phyloP scores from a whole-genome alignment of 1,140 invertebrate genomes.

The Aporrectodea caliginosa region DNA sequence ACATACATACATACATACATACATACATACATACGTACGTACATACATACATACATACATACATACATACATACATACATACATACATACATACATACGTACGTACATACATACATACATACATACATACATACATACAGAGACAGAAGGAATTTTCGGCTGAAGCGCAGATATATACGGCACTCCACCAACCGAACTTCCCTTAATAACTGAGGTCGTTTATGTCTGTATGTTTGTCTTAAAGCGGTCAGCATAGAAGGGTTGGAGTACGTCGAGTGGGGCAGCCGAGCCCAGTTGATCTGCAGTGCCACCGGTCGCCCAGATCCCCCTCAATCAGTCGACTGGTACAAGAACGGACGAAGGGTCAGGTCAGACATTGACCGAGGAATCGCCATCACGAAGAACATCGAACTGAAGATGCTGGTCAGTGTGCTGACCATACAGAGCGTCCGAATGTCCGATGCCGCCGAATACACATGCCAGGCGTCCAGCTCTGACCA shows the following conservation, averaged over 20 bases:
- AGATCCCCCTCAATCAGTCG: conserved; percentile 43
- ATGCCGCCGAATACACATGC: conserved; percentile 45
- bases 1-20: no score
- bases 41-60: no score
- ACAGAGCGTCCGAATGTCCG: conserved; percentile 36
- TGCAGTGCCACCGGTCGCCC: conserved; percentile 43
- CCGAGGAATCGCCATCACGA: conserved; percentile 39
- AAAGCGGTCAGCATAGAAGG: conserved; percentile 43
- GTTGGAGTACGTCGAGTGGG: conserved; percentile 41
- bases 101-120: no score
- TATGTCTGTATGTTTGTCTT: no score
- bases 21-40: no score
- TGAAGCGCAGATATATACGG: no score
- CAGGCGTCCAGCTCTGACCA: conserved; percentile 37
- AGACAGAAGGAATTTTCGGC: no score
- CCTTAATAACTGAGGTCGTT: no score
- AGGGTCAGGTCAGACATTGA: conserved; percentile 37
- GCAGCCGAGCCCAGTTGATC: conserved; percentile 38
- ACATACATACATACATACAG: no score
- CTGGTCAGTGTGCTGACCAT: conserved; percentile 43
- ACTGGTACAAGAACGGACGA: conserved; percentile 46
- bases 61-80: no score
- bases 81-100: no score
- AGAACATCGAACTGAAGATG: conserved; percentile 35
- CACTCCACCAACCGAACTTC: no score